A percentile compares a stretch with the other conserved stretches of the same genome.
Conservation (phyloP, 2,797 vertebrate genomes). For the Myotis pilosus region DNA sequence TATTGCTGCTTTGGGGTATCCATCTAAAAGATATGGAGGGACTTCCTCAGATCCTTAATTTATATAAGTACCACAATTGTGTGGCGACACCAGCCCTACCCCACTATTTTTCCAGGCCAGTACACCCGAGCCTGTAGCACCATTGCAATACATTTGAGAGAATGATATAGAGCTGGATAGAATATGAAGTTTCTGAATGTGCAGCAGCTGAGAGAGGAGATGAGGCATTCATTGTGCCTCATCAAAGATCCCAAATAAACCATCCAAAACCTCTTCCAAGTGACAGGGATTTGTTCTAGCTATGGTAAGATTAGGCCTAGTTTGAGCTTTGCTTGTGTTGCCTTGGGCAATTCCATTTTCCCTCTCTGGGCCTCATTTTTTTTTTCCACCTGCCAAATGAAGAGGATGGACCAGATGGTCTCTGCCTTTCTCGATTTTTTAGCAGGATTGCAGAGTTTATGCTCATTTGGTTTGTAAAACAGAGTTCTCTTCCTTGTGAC, state of each 20-base stretch:
- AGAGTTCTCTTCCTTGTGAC: background rate
- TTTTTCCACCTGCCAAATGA: background rate
- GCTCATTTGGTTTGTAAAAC: background rate
- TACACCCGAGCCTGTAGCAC: background rate
- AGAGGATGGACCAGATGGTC: background rate
- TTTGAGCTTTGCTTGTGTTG: background rate
- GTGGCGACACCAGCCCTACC: background rate
- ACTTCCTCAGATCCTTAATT: background rate
- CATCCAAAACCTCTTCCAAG: too few relatives aligned
- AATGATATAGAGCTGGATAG: background rate
- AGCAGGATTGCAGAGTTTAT: background rate
- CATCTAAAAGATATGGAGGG: background rate
- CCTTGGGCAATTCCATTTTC: background rate
- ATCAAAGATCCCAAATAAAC: too few relatives aligned
- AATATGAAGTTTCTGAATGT: background rate
- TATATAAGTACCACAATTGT: background rate
- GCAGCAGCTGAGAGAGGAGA: background rate
- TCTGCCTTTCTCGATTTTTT: background rate
- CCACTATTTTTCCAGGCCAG: background rate
- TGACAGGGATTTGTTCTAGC: too few relatives aligned
- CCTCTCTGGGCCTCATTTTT: background rate
- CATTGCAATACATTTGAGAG: background rate
- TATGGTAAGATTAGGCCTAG: background rate
- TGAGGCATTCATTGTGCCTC: too few relatives aligned
- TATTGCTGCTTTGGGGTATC: background rate